A percentile compares a stretch with the other conserved stretches of the same genome.
Conservation (phyloP, 2,113 vertebrate species). For the Falcunculus frontatus region DNA sequence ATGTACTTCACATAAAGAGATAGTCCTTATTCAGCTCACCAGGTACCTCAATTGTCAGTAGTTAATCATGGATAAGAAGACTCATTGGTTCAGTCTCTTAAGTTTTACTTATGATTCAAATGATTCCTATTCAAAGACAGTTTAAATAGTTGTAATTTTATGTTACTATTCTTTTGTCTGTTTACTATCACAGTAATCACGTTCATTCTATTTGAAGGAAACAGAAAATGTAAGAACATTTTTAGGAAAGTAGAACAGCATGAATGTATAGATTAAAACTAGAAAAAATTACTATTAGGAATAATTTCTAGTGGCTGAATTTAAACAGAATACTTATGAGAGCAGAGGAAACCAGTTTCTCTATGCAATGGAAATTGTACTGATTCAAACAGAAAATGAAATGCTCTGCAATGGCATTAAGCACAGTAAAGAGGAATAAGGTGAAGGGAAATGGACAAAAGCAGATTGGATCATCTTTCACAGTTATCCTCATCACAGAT, state of each 20-base stretch:
- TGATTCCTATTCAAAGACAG: conserved; percentile 36
- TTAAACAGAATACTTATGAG: conserved; percentile 10
- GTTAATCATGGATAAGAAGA: conserved; percentile 70
- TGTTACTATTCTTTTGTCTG: conserved; percentile 40
- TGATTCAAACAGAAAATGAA: background rate
- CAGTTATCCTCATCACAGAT: background rate
- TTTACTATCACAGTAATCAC: background rate
- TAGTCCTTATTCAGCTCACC: conserved; percentile 75
- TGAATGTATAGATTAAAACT: background rate
- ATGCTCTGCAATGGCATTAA: background rate
- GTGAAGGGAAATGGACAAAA: background rate
- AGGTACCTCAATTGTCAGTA: conserved; percentile 68
- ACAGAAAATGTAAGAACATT: conserved; percentile 11
- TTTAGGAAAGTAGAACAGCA: background rate
- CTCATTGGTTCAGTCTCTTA: conserved; percentile 58
- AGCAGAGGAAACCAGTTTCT: background rate
- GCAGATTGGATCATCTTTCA: background rate
- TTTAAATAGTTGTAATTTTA: conserved; percentile 47
- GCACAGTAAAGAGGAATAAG: background rate
- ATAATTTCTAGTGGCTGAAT: background rate
- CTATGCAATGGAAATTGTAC: background rate
- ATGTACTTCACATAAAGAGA: conserved; percentile 73
- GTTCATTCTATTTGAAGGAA: conserved; percentile 12
- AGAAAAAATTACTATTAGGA: background rate
- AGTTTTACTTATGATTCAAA: conserved; percentile 53